Conservation (phyloP, 1,140 invertebrate genomes). For the Geopemphigus sp. region DNA sequence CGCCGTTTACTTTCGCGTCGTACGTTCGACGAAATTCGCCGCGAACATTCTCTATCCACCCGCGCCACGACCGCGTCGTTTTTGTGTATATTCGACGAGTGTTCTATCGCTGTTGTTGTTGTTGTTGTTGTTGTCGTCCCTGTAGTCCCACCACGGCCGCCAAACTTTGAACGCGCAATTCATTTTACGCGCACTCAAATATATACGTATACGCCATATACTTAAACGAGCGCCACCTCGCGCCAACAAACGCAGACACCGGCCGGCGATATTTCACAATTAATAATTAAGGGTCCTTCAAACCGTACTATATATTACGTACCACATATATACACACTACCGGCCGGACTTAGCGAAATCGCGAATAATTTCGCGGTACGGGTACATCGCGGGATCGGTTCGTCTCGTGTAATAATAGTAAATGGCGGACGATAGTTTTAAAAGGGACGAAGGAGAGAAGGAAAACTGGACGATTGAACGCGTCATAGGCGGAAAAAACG, state of each 20-base stretch:
- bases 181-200: not conserved
- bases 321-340: not conserved
- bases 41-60: not conserved
- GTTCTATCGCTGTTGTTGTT: not conserved
- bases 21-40: not conserved
- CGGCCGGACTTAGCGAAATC: conserved; percentile 4
- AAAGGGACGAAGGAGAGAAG: no score
- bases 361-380: conserved; percentile 1
- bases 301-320: conserved; percentile 1
- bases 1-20: no score
- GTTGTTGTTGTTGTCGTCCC: not conserved
- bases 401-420: no score
- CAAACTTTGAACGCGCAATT: conserved; percentile 28
- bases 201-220: not conserved
- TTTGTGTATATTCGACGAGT: not conserved
- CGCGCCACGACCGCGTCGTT: not conserved
- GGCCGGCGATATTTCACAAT: not conserved
- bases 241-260: conserved; percentile 20
- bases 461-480: no score
- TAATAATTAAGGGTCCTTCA: conserved; percentile 27
- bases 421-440: no score
- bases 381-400: no score
- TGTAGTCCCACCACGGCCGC: not conserved
- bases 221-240: conserved; percentile 22
- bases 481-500: no score